Percentiles rank a stretch among this genome's conserved stretches.
phyloP scores from a whole-genome alignment of 30 jellyfish, hydroid and myxozoan genomes.

The Sanderia malayensis region DNA sequence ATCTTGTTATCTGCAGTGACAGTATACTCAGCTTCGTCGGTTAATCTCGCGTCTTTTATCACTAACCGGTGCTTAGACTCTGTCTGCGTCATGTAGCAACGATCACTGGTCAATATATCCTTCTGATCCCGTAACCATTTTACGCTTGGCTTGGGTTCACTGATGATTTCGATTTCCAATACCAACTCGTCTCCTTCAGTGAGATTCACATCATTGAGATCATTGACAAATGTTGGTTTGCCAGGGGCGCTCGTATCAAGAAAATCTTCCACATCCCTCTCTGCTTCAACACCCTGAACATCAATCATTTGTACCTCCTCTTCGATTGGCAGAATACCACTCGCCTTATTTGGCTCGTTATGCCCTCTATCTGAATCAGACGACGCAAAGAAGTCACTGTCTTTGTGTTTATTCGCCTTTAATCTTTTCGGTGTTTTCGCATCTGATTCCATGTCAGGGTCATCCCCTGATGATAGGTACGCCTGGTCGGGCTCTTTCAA shows the following conservation, averaged over 20 bases:
- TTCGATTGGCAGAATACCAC: slow-evolving; percentile 32
- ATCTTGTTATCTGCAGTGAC: slow-evolving; percentile 56
- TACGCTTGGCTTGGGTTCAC: slow-evolving; percentile 64
- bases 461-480: slow-evolving; percentile 51
- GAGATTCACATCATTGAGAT: slow-evolving; percentile 24
- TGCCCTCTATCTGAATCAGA: slow-evolving; percentile 67
- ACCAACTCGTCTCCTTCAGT: slow-evolving; percentile 58
- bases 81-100: slow-evolving; percentile 19
- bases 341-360: slow-evolving; percentile 2
- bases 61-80: slow-evolving; percentile 21
- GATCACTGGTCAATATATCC: slow-evolving; percentile 43
- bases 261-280: not conserved
- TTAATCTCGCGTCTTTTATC: slow-evolving; percentile 35
- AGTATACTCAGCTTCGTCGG: slow-evolving; percentile 85
- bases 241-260: slow-evolving; percentile 19
- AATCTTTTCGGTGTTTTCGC: slow-evolving; percentile 35
- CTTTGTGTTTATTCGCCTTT: slow-evolving; percentile 51
- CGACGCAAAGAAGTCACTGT: slow-evolving; percentile 81
- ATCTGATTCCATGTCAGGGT: slow-evolving; percentile 69
- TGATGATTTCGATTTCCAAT: slow-evolving; percentile 34
- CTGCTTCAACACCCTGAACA: slow-evolving; percentile 19
- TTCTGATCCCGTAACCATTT: slow-evolving; percentile 78
- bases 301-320: slow-evolving; percentile 48
- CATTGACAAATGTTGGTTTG: slow-evolving; percentile 41
- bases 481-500: slow-evolving; percentile 9